These are phyloP conservation scores for Eleginops maclovinus DNA, from an alignment of 2,113 vertebrate genomes.

Conservation along the genomic window DNA sequence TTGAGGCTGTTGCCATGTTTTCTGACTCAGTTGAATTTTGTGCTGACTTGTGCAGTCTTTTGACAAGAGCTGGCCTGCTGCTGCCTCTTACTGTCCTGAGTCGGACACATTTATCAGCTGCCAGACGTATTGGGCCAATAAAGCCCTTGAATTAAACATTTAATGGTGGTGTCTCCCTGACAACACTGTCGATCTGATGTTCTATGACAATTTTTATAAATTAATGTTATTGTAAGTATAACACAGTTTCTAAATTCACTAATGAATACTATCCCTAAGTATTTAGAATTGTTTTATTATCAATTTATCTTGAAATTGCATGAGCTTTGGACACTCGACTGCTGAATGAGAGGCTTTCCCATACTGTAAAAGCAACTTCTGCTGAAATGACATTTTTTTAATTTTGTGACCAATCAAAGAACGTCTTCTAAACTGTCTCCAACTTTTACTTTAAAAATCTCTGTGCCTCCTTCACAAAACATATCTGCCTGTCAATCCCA, in stretches of 20 bases:
- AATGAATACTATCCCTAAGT: no score
- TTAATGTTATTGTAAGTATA: no score
- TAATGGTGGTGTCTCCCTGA: constrained; percentile 19
- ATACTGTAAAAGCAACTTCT: not conserved
- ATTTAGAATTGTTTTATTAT: not conserved
- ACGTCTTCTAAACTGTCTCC: constrained; percentile 12
- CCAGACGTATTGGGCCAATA: constrained; percentile 11
- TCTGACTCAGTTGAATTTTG: constrained; percentile 56
- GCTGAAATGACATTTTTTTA: not conserved
- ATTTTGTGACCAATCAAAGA: not conserved
- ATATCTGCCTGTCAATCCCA: constrained; percentile 38
- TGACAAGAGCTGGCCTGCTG: constrained; percentile 51
- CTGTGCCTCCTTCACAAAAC: constrained; percentile 23
- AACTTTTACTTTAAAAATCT: constrained; percentile 41
- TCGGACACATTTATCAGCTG: constrained; percentile 43
- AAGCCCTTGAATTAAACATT: constrained; percentile 34
- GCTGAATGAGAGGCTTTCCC: not conserved
- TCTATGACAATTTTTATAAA: not conserved
- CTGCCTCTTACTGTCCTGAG: constrained; percentile 39
- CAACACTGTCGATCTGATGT: not conserved
- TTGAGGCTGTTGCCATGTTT: constrained; percentile 32
- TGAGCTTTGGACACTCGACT: not conserved
- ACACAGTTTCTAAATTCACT: not conserved
- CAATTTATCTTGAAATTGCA: not conserved
- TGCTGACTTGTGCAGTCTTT: constrained; percentile 60